Percentiles rank a stretch among this genome's conserved stretches.
phyloP scores from a whole-genome alignment of 2,888 invertebrate species.

The Dichetophora obliterata region DNA sequence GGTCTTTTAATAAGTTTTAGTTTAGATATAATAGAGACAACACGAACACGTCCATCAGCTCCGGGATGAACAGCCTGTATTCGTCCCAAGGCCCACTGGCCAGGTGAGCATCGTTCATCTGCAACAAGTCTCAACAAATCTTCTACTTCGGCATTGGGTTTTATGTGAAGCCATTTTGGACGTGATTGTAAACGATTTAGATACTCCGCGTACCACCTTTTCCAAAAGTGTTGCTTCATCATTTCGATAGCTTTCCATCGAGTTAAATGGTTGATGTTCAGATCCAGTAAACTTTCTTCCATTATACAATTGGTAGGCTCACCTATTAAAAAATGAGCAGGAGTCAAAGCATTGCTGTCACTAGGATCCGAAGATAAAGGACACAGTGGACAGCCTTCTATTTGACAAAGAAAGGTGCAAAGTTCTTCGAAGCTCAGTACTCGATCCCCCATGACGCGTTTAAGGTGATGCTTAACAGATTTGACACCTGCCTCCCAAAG shows the following conservation, averaged over 20 bases:
- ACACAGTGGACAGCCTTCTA: conserved; percentile 39
- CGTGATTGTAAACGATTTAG: conserved; percentile 38
- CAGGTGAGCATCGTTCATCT: conserved; percentile 37
- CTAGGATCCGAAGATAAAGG: conserved; percentile 21
- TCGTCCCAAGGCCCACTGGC: conserved; percentile 35
- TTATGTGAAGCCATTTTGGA: conserved; percentile 38
- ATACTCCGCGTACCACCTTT: conserved; percentile 41
- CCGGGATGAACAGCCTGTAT: conserved; percentile 40
- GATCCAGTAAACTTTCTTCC: no score
- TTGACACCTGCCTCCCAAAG: no score
- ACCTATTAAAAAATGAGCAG: no score
- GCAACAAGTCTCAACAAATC: conserved; percentile 39
- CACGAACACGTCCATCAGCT: conserved; percentile 38
- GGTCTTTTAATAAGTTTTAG: conserved; percentile 39
- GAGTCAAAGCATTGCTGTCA: no score
- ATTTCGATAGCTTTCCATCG: conserved; percentile 40
- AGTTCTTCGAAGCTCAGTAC: conserved; percentile 18
- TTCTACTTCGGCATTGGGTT: conserved; percentile 34
- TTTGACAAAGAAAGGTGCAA: conserved; percentile 37
- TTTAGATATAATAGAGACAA: conserved; percentile 35
- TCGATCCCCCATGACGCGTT: conserved; percentile 26
- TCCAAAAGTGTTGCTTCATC: conserved; percentile 45
- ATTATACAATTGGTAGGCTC: no score
- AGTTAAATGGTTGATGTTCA: no score
- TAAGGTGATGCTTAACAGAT: conserved; percentile 40